Base-by-base conservation (phyloP, 2,888 invertebrate genomes). In the Byasa hedistus region DNA sequence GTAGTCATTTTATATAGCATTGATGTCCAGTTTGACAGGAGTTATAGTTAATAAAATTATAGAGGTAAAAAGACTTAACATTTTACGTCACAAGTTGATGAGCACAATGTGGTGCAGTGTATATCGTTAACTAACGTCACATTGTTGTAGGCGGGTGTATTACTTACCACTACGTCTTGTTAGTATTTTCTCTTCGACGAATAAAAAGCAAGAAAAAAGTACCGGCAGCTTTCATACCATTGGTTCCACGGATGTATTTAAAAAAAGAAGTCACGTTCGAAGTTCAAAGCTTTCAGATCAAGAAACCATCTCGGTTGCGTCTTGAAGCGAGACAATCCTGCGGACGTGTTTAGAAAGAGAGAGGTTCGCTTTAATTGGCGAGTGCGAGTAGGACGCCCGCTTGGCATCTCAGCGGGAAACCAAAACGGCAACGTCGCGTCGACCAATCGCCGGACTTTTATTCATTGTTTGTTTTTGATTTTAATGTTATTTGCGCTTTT, bases 321-420 rank as follows among this genome's bases (percentile, higher is more conserved):
- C 91, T 89, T 88, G 74, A 89, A 90, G 87, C 89, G 87, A 85
- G 82, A 89, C 91, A 84, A 88, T 90, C 87, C 85, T 89, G 89
- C 86, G 84, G 86, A 88, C 85, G 79, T 81, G 76, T 76, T 69
- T 73, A 73, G 82, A 87, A 70, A 73, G 82, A 74, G 86, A 86
- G 19, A 70, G 74, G 22, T 0, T 64, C 73, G 78, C 61, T 57
- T 62, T 69, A 70, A 70, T 67, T 60, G 19, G 2, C 0, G 15
- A 3, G 82, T 66, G 73, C 55, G 76, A 87, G 61, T 71, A 76
- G 69, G 86, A 83, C 69, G 68, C 72, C 72, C 66, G 74, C 75
- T 78, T 77, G 79, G 80, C 83, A 88, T 89, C 90, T 90, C 82
- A 75, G 80, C 83, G 79, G 84, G 84, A 83, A 80, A 78, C 78